Conservation (phyloP, 2,888 invertebrate species). For the Ichneumoninae sp. region DNA sequence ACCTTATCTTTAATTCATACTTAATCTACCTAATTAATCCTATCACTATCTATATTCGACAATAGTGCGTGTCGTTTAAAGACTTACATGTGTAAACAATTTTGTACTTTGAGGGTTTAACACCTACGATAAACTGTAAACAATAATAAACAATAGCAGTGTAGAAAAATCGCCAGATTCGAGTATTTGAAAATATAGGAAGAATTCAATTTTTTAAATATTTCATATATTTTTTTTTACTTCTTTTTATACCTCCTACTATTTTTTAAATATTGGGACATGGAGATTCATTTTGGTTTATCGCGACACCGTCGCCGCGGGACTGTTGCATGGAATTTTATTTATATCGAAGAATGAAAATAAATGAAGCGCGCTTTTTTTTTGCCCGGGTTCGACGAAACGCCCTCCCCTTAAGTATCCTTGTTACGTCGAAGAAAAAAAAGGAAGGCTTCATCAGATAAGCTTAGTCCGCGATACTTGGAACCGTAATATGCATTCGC, state of each 20-base stretch:
- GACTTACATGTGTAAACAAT: too few species aligned
- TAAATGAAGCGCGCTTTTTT: not conserved
- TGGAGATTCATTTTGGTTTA: not conserved
- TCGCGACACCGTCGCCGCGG: too few species aligned
- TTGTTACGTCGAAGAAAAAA: slow-evolving; percentile 1
- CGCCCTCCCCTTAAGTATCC: not conserved
- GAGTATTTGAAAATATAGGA: not conserved
- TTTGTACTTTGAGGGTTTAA: too few species aligned
- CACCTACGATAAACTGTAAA: too few species aligned
- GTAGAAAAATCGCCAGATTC: not conserved
- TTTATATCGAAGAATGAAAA: not conserved
- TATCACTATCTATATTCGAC: too few species aligned
- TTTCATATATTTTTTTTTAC: not conserved
- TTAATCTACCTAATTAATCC: too few species aligned
- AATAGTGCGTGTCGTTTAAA: too few species aligned
- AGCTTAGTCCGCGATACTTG: not conserved
- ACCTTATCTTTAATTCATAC: too few species aligned
- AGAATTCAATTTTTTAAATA: too few species aligned
- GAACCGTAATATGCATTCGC: not conserved
- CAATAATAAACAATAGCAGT: too few species aligned
- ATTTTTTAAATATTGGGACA: not conserved
- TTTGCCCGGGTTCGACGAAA: not conserved
- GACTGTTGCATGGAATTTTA: not conserved
- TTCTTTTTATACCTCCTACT: not conserved
- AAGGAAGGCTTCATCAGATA: not conserved